Conservation (phyloP, 64 coral and sea anemone species). For the Exaiptasia diaphana region DNA sequence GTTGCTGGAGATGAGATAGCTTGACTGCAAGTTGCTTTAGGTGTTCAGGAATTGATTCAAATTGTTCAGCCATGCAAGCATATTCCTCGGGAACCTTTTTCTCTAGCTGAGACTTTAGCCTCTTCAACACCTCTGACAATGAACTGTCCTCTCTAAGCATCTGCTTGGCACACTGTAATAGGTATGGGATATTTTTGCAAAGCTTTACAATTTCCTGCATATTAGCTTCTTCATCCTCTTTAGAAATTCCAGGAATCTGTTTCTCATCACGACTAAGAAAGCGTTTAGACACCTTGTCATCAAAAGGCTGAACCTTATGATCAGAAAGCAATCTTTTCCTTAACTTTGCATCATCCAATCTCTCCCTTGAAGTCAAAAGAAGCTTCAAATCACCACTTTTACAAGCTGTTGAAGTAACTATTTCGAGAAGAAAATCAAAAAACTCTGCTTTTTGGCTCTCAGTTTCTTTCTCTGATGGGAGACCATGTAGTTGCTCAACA, state of each 20-base stretch:
- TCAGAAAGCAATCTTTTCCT: not conserved
- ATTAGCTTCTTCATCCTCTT: not conserved
- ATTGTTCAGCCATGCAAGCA: not conserved
- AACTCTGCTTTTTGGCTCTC: not conserved
- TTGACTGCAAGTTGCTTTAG: constrained; percentile 2
- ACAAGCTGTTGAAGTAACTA: not conserved
- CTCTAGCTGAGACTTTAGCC: constrained; percentile 3
- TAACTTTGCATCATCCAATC: not conserved
- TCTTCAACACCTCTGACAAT: not conserved
- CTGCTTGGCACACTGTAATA: not conserved
- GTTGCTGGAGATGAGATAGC: not conserved
- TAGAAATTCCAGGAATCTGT: not conserved
- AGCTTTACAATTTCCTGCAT: not conserved
- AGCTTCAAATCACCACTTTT: not conserved
- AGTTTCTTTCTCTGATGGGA: too few relatives aligned
- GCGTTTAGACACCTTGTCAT: not conserved
- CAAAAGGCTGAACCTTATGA: not conserved
- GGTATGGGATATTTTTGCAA: not conserved
- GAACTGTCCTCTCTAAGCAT: not conserved
- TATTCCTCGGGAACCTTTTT: not conserved
- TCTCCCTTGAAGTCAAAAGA: not conserved
- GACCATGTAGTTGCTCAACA: not conserved
- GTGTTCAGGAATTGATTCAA: not conserved
- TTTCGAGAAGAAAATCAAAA: not conserved
- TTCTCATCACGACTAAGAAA: not conserved